phyloP scores from a whole-genome alignment of 2,797 vertebrate genomes.

The Menidia menidia region DNA sequence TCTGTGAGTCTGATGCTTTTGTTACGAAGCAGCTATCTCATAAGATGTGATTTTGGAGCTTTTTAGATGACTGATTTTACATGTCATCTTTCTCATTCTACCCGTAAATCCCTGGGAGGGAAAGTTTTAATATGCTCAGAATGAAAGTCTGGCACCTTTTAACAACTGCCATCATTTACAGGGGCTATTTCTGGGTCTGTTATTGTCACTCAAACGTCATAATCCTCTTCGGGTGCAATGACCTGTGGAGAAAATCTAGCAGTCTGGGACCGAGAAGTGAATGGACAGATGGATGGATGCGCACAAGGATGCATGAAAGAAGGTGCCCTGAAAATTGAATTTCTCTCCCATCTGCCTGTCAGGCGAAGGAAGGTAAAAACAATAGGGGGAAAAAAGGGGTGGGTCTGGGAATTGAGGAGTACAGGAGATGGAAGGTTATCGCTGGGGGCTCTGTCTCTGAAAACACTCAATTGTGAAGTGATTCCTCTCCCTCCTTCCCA shows the following conservation, averaged over 20 bases:
- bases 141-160: slow-evolving; percentile 37
- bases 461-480: slow-evolving; percentile 53
- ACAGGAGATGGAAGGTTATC: slow-evolving; percentile 33
- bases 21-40: slow-evolving; percentile 23
- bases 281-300: slow-evolving; percentile 64
- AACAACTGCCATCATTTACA: slow-evolving; percentile 41
- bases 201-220: slow-evolving; percentile 65
- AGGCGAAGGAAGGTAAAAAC: slow-evolving; percentile 50
- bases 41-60: slow-evolving; percentile 20
- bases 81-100: slow-evolving; percentile 13
- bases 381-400: slow-evolving; percentile 43
- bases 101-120: slow-evolving; percentile 1
- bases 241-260: slow-evolving; percentile 51
- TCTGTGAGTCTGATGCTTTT: slow-evolving; percentile 32
- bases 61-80: slow-evolving; percentile 23
- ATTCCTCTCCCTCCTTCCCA: slow-evolving; percentile 54
- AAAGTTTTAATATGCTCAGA: slow-evolving; percentile 28
- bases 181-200: slow-evolving; percentile 39
- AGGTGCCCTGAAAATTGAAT: slow-evolving; percentile 70
- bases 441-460: slow-evolving; percentile 56
- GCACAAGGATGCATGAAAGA: slow-evolving; percentile 66
- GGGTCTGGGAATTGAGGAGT: slow-evolving; percentile 14
- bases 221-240: slow-evolving; percentile 51
- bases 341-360: slow-evolving; percentile 54
- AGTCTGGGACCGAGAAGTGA: slow-evolving; percentile 43